Base-by-base conservation (phyloP, 37 sponge, comb jelly and placozoan species). In the Theonella swinhoei region DNA sequence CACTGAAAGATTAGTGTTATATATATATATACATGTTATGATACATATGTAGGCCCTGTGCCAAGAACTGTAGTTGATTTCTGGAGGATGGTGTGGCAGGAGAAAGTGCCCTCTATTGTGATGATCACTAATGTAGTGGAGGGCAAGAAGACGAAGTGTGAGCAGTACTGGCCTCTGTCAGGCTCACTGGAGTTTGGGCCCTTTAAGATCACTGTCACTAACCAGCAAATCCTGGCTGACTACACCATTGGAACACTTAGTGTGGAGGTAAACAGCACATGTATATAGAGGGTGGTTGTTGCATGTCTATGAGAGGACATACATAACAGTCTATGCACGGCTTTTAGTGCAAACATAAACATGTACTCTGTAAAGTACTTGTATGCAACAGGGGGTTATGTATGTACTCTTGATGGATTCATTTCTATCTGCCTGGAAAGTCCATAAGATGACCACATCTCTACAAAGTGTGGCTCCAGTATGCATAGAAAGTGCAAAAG, bases 1-100 rank as follows among this genome's bases (percentile, higher is more conserved):
- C 9, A 31, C 31, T 71, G 39, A 7, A n/a, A n/a, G 9, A 71
- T 7, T 11, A 37, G 11, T 37, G 17, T 66, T 26, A 29, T 39
- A 41, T 1, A n/a, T n/a, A n/a, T n/a, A n/a, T n/a, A n/a, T n/a
- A n/a, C n/a, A n/a, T 31, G 37, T 30, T 25, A 25, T 77, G 23
- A 7, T 47, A 47, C 54, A 7, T 14, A 47, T 14, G 11, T 40
- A 86, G 87, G 82, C 17, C 88, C 88, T 2, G 29, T 68, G 1
- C 30, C 72, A 3, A 63, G 71, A 0, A 87, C 82, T n/a, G 4
- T 81, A 24, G 82, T 39, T 66, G 88, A 87, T 76, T 72, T 73
- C 62, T 87, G 88, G 88, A 73, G 79, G 63, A 68, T 87, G 68
- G 36, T 87, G 7, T 87, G 88, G 88, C 70, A 79, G 31, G 80